phyloP scores from a whole-genome alignment of 37 sponge, comb jelly and placozoan genomes.

The Beroe ovata region DNA sequence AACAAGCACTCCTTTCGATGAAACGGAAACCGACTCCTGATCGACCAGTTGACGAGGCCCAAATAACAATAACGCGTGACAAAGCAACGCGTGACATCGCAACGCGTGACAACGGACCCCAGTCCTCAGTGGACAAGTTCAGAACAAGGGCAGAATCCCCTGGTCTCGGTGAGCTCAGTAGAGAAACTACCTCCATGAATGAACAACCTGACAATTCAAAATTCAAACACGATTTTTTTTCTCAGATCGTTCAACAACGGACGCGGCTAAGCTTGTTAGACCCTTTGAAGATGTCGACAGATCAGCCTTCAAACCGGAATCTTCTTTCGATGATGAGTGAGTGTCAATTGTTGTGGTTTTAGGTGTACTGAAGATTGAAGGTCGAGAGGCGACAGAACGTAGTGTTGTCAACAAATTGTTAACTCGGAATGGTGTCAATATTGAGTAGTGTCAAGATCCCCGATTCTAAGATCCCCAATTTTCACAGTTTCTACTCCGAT shows the following conservation, averaged over 20 bases:
- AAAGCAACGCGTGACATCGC: not conserved
- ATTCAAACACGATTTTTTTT: no score
- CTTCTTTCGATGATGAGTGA: not conserved
- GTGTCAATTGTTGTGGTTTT: no score
- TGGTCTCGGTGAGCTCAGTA: constrained; percentile 1
- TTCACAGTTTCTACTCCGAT: constrained; percentile 34
- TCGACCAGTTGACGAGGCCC: not conserved
- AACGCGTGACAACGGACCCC: not conserved
- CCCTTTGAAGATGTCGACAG: constrained; percentile 54
- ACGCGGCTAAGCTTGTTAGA: not conserved
- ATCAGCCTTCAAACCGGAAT: constrained; percentile 1
- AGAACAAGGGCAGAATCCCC: constrained; percentile 31
- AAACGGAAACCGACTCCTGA: constrained; percentile 42
- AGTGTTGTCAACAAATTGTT: no score
- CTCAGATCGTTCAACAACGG: constrained; percentile 56
- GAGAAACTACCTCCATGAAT: no score
- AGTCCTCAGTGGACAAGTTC: not conserved
- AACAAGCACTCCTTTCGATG: constrained; percentile 63
- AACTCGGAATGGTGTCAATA: no score
- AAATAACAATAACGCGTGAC: not conserved
- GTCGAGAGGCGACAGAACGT: no score
- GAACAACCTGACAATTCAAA: no score
- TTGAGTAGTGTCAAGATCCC: no score
- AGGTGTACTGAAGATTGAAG: no score
- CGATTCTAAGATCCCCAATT: no score